Conservation (phyloP, 2,113 vertebrate species). For the Tragulus kanchil region DNA sequence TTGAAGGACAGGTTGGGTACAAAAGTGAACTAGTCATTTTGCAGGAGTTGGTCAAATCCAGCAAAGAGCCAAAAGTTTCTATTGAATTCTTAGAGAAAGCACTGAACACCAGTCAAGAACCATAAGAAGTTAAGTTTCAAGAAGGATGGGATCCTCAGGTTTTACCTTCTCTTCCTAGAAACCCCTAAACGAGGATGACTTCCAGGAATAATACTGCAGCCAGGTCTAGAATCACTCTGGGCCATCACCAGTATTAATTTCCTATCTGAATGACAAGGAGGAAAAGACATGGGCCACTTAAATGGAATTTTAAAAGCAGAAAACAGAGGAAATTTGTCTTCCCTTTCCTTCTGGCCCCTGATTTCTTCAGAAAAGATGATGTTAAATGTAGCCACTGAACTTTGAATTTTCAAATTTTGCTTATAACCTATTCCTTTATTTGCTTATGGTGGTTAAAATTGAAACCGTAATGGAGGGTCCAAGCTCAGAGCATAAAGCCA, state of each 20-base stretch:
- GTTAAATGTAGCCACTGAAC: neutral
- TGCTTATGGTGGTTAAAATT: neutral
- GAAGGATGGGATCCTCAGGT: neutral
- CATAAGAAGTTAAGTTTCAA: neutral
- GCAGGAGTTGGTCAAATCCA: neutral
- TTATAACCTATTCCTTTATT: neutral
- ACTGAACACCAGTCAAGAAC: neutral
- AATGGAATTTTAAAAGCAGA: neutral
- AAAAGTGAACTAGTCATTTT: neutral
- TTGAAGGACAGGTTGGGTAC: neutral
- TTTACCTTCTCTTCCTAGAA: neutral
- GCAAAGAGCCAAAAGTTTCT: neutral
- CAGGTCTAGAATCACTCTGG: neutral
- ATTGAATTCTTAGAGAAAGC: neutral
- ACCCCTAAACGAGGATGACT: neutral
- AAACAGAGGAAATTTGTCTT: neutral
- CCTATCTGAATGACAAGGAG: neutral
- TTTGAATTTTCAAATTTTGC: constrained; percentile 18
- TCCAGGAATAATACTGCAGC: neutral
- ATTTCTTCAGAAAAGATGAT: constrained; percentile 16
- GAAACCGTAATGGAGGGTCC: neutral
- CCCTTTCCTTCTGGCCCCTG: neutral
- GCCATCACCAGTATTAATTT: neutral
- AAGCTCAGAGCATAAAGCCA: neutral
- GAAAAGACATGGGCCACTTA: neutral